These are phyloP conservation scores for Rhabdomys dilectus DNA, from an alignment of 2,113 vertebrate species.

Conservation along the genomic window DNA sequence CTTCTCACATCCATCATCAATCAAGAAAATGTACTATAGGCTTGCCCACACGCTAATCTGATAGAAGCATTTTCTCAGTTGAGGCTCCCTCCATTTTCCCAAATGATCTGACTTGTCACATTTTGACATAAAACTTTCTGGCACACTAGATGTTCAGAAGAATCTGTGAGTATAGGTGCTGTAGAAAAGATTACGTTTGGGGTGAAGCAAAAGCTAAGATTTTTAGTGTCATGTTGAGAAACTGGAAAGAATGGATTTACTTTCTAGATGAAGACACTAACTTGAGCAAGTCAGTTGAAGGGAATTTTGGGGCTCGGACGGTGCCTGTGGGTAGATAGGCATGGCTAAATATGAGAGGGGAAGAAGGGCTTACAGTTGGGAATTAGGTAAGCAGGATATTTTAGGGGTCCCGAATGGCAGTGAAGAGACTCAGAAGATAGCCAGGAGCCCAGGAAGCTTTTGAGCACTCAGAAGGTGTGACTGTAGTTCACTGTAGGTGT, in stretches of 20 bases:
- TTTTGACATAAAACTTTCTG: neutral
- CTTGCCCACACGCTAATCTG: neutral
- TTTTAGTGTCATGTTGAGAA: neutral
- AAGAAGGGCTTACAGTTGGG: no score
- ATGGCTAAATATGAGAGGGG: no score
- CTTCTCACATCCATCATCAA: no score
- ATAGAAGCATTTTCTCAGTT: neutral
- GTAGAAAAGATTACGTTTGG: neutral
- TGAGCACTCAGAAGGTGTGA: neutral
- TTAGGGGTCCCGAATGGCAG: neutral
- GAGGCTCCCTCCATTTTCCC: neutral
- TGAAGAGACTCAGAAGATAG: neutral
- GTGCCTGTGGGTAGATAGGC: neutral
- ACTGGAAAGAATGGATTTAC: neutral
- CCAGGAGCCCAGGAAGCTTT: neutral
- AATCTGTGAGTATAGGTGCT: neutral
- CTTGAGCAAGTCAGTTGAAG: accelerated
- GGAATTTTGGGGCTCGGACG: neutral
- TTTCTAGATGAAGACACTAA: neutral
- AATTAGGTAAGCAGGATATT: neutral
- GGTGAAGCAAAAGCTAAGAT: neutral
- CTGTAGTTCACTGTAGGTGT: neutral
- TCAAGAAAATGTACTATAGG: neutral
- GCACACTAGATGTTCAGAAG: no score
- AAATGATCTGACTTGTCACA: neutral